phyloP scores from a whole-genome alignment of 35 echinoderm and acorn worm genomes.

The Holothuria glaberrima region DNA sequence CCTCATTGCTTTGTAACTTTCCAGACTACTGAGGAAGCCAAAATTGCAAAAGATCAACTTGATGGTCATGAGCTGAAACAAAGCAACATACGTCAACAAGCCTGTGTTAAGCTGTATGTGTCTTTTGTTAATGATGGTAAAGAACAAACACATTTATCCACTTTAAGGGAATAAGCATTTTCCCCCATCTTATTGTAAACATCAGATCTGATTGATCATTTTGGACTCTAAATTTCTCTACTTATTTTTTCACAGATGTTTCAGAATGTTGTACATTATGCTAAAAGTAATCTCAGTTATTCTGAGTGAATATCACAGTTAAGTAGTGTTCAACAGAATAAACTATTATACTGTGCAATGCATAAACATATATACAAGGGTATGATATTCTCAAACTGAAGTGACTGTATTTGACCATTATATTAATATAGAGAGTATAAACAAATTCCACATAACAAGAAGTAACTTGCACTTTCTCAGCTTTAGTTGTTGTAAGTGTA shows the following conservation, averaged over 20 bases:
- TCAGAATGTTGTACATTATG: too few species aligned
- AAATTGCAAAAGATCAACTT: not conserved
- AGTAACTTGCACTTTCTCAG: too few species aligned
- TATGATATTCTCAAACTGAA: too few species aligned
- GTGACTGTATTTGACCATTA: too few species aligned
- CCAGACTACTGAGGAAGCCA: slow-evolving; percentile 13
- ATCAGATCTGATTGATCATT: not conserved
- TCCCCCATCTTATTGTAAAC: not conserved
- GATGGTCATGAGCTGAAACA: not conserved
- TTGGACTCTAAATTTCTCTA: not conserved
- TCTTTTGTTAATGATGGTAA: slow-evolving; percentile 53
- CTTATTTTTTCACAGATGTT: too few species aligned
- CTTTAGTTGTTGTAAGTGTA: too few species aligned
- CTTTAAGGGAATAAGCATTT: not conserved
- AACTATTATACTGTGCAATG: too few species aligned
- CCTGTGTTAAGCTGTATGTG: slow-evolving; percentile 40
- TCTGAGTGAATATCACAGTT: not conserved
- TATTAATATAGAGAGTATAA: too few species aligned
- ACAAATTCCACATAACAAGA: too few species aligned
- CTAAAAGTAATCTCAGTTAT: too few species aligned
- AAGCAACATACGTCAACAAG: not conserved
- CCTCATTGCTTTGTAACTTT: slow-evolving; percentile 60
- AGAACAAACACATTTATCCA: not conserved
- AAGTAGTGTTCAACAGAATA: not conserved
- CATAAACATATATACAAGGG: too few species aligned